Conservation (phyloP, 2,888 invertebrate species). For the Callyntrura guangdongensis region DNA sequence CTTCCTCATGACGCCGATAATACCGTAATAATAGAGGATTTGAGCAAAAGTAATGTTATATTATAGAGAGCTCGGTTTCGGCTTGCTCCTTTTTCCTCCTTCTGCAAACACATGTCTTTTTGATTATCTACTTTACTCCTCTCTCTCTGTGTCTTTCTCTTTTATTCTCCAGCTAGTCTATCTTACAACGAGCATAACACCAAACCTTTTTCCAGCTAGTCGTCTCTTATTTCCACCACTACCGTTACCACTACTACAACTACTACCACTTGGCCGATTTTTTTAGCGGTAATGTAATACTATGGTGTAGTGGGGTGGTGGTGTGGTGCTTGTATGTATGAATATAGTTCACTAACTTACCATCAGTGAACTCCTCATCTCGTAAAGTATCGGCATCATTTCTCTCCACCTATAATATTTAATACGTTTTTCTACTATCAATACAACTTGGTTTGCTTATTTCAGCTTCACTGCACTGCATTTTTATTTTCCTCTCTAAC, state of each 20-base stretch:
- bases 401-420: slow-evolving; percentile 43
- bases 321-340: slow-evolving; percentile 6
- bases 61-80: slow-evolving; percentile 41
- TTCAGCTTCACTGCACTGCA: slow-evolving; percentile 20
- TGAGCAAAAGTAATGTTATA: slow-evolving; percentile 37
- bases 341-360: slow-evolving; percentile 23
- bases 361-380: slow-evolving; percentile 14
- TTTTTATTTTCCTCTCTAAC: slow-evolving; percentile 23
- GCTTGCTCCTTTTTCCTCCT: slow-evolving; percentile 43
- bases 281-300: not conserved
- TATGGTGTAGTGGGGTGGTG: slow-evolving; percentile 25
- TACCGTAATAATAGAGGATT: slow-evolving; percentile 55
- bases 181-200: not conserved
- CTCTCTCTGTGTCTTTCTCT: slow-evolving; percentile 9
- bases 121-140: slow-evolving; percentile 54
- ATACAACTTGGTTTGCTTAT: slow-evolving; percentile 11
- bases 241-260: not conserved
- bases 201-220: not conserved
- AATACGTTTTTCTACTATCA: slow-evolving; percentile 24
- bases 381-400: slow-evolving; percentile 36
- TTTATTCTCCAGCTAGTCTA: not conserved
- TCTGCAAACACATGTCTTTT: slow-evolving; percentile 60
- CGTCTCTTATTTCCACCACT: slow-evolving; percentile 33
- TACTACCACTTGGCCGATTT: not conserved
- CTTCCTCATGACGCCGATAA: slow-evolving; percentile 39